Base-by-base conservation (phyloP, 64 coral and sea anemone genomes). In the Montipora efflorescens region DNA sequence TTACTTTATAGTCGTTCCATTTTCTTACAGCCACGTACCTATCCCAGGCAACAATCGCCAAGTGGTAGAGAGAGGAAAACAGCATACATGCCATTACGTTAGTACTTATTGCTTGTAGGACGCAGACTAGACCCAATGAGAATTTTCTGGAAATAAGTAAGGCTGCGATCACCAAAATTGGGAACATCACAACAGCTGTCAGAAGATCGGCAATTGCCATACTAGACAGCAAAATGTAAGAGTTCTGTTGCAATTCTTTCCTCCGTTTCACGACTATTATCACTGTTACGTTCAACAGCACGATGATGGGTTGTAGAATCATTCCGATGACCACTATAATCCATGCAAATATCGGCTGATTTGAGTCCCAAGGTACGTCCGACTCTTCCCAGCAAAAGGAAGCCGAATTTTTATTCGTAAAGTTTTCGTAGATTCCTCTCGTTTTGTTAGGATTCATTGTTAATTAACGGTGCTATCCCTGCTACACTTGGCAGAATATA, bases 1-100 rank as follows among this genome's bases (percentile, higher is more conserved):
- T 82, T 7, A 61, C 22, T 22, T 82, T 82, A 13, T 82, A 82
- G 79, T 82, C 79, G 55, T 12, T 82, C 79, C 79, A 82, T 45
- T 64, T 82, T 16, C 12, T 21, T 18, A 82, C 4, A 1, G 79
- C 79, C 57, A 82, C 57, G 14, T 62, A 82, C 57, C 79, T 82
- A 10, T 82, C 79, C 79, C 79, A 82, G 25, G 79, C 79, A 82
- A 82, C 25, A 7, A 45, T 16, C 1, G 79, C 23, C 3, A 82
- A 23, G 21, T 82, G 53, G 57, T 82, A 61, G n/a, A 82, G 53
- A 16, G 79, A 62, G 5, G 11, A 25, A 13, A 5, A 36, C 8
- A 64, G 12, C 10, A 82, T 14, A 8, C 21, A 45, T 5, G 22
- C 10, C 12, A 36, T 36, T 36, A 36, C 9, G 13, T 36, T 62